A percentile compares a stretch with the other conserved stretches of the same genome.
phyloP scores from a whole-genome alignment of 37 sponge, comb jelly and placozoan genomes.

The Aphrocallistes beatrix region DNA sequence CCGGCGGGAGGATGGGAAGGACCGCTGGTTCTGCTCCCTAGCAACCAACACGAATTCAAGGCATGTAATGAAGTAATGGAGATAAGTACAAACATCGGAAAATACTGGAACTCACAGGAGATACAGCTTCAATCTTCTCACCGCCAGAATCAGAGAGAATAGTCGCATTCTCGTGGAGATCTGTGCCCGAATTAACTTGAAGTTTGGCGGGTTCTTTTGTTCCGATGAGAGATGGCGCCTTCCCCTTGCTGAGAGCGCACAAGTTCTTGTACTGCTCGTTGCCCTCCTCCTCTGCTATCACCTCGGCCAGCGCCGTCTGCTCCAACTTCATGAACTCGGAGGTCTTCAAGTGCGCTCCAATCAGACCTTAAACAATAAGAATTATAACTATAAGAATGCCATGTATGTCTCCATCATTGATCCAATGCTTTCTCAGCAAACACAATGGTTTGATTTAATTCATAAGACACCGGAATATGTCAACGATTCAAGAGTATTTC shows the following conservation, averaged over 20 bases:
- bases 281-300: conserved; percentile 54
- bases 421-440: no score
- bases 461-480: no score
- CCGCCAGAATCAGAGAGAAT: background rate
- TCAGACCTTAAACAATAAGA: conserved; percentile 10
- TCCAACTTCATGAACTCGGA: conserved; percentile 62
- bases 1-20: background rate
- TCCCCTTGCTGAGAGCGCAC: conserved; percentile 1
- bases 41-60: no score
- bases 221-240: background rate
- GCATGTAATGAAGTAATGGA: no score
- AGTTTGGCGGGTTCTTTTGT: background rate
- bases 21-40: no score
- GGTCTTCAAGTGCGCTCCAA: conserved; percentile 38
- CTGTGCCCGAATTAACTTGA: background rate
- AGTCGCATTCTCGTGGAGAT: background rate
- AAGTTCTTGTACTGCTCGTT: conserved; percentile 10
- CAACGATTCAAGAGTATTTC: no score
- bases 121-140: background rate
- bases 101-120: background rate
- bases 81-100: no score
- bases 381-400: background rate
- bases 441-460: no score
- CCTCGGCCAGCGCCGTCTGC: conserved; percentile 55
- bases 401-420: no score